These are phyloP conservation scores for Nasonia vitripennis DNA, from an alignment of 1,140 invertebrate genomes.

Conservation along the genomic window DNA sequence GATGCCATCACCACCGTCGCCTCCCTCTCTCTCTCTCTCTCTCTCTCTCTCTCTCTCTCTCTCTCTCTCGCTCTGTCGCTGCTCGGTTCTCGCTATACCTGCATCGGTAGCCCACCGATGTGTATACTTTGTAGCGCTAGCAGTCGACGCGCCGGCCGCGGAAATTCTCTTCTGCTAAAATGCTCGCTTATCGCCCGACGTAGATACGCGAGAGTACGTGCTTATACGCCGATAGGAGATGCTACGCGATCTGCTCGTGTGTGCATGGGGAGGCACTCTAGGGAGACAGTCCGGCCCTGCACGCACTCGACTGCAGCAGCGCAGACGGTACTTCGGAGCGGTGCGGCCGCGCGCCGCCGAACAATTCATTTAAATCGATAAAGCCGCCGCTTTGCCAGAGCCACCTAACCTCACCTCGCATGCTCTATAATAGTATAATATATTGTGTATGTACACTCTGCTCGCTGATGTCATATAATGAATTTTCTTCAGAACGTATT, in stretches of 20 bases:
- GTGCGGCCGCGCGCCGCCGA: constrained; percentile 62
- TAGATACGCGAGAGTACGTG: too few relatives aligned
- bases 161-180: neutral
- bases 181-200: neutral
- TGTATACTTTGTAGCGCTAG: neutral
- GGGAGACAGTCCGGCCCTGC: neutral
- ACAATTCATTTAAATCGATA: constrained; percentile 74
- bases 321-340: constrained; percentile 52
- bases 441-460: too few relatives aligned
- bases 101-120: neutral
- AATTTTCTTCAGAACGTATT: too few relatives aligned
- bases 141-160: neutral
- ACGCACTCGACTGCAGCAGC: neutral
- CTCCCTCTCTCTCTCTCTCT: neutral
- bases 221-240: too few relatives aligned
- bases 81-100: neutral
- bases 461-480: neutral
- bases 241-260: too few relatives aligned
- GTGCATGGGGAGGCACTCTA: too few relatives aligned
- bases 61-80: neutral
- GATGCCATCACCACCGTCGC: neutral
- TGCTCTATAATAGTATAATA: too few relatives aligned
- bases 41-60: too few relatives aligned
- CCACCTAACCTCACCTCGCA: constrained; percentile 53
- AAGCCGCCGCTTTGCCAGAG: constrained; percentile 63